Evolutionary conservation across 2,797 vertebrate species (phyloP), one percentile per base, ranked within the genome.

Genomic region (Arnoldichthys spilopterus): DNA sequence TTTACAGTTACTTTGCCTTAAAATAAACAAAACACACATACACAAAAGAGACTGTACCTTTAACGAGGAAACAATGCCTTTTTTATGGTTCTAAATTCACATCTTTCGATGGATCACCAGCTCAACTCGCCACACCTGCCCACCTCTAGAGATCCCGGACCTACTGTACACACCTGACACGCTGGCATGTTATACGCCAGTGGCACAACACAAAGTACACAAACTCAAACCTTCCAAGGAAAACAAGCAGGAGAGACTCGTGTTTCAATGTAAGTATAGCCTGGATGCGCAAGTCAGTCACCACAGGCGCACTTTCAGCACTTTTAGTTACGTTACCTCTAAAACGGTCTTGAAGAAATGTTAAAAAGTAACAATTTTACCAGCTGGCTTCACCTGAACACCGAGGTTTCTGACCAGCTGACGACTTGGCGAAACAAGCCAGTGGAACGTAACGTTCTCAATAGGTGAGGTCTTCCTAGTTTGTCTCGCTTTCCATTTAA

Each of bases 141-240:
- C 1, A 0, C 11, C 26, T 53, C 47, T 1, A 9, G 20, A 34
- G 11, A 8, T 32, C 47, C 67, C 5, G 32, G 72, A 80, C 24
- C 37, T 47, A 1, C 37, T 1, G 58, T 13, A 43, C 53, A 30
- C 72, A 66, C 26, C 74, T 37, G 79, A 81, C 43, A 72, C 73
- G 30, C 37, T 22, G 37, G 58, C 79, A 81, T 47, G 28, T 34
- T 34, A 20, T 3, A 32, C 62, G 34, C 8, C n/a, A 24, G 13
- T 43, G 62, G 1, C 62, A 64, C 34, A 67, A 6, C 37, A 67
- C 37, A 47, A 66, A 43, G 64, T 24, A 45, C 37, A 45, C 40
- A 45, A 37, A 16, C 11, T 26, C 63, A 26, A 45, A 45, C 20
- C n/a, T n/a, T 15, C 20, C 40, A 47, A 28, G 22, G 8, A 6